Percentiles rank a stretch among this genome's conserved stretches.
These are phyloP conservation scores for Atta texana DNA, from an alignment of 1,140 invertebrate genomes.

Conservation along the genomic window DNA sequence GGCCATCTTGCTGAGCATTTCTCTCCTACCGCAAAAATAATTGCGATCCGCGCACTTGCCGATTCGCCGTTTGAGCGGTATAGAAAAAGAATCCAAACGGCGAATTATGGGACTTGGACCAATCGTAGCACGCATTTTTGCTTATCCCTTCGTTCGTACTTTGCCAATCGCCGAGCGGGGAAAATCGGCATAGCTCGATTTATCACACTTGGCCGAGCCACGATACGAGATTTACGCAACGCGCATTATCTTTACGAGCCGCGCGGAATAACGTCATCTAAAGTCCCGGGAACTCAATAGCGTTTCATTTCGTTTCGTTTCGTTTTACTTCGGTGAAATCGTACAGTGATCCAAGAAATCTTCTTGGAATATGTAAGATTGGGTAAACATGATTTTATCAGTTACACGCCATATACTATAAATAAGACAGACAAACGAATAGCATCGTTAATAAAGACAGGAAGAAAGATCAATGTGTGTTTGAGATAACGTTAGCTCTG, in stretches of 20 bases:
- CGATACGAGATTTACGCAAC: slow-evolving; percentile 52
- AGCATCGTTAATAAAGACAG: neutral
- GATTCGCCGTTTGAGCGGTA: slow-evolving; percentile 33
- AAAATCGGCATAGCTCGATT: slow-evolving; percentile 45
- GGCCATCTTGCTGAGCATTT: slow-evolving; percentile 30
- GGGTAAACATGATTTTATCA: neutral
- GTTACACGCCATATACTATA: neutral
- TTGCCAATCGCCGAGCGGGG: slow-evolving; percentile 5
- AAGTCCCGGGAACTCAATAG: neutral
- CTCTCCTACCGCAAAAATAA: slow-evolving; percentile 38
- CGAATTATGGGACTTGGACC: slow-evolving; percentile 14
- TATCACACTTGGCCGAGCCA: slow-evolving; percentile 39
- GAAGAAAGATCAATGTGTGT: neutral
- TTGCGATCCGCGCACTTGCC: slow-evolving; percentile 32
- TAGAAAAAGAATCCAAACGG: slow-evolving; percentile 20
- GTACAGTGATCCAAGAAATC: neutral
- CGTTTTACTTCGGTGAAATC: slow-evolving; percentile 6
- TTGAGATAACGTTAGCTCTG: neutral
- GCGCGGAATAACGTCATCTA: slow-evolving; percentile 26
- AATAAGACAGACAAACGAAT: neutral
- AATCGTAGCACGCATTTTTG: neutral
- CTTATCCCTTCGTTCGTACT: slow-evolving; percentile 14
- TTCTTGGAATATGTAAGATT: neutral
- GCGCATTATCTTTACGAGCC: slow-evolving; percentile 55
- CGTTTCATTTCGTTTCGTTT: neutral